phyloP scores from a whole-genome alignment of 2,113 vertebrate genomes.

The Halichoeres trimaculatus region DNA sequence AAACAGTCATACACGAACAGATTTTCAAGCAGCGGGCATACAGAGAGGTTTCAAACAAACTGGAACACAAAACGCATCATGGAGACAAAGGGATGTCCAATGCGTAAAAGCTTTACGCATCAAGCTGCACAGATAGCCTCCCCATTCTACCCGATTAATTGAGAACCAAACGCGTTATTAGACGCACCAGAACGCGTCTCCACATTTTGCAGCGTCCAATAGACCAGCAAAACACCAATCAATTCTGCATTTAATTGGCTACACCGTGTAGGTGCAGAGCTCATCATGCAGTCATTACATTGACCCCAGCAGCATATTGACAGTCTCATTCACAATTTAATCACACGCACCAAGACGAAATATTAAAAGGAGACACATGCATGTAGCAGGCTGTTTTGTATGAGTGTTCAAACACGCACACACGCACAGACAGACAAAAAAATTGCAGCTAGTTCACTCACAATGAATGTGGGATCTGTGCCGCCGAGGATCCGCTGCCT shows the following conservation, averaged over 20 bases:
- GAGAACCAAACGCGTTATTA: constrained; percentile 28
- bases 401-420: constrained; percentile 37
- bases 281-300: constrained; percentile 40
- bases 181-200: constrained; percentile 27
- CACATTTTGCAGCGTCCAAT: constrained; percentile 47
- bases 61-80: constrained; percentile 56
- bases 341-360: constrained; percentile 16
- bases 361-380: constrained; percentile 2
- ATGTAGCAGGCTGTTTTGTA: constrained; percentile 24
- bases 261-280: constrained; percentile 40
- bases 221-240: constrained; percentile 48
- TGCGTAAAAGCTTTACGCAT: constrained; percentile 81
- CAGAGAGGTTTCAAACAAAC: constrained; percentile 60
- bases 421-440: constrained; percentile 29
- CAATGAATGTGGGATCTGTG: constrained; percentile 71
- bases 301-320: constrained; percentile 43
- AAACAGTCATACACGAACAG: constrained; percentile 38
- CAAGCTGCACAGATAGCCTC: constrained; percentile 57
- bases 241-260: constrained; percentile 66
- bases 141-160: constrained; percentile 27
- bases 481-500: constrained; percentile 65
- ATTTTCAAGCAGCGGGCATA: constrained; percentile 40
- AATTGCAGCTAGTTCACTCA: constrained; percentile 72
- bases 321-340: constrained; percentile 47
- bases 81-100: constrained; percentile 76